Base-by-base conservation (phyloP, 2,113 vertebrate species). In the Alouatta palliata region DNA sequence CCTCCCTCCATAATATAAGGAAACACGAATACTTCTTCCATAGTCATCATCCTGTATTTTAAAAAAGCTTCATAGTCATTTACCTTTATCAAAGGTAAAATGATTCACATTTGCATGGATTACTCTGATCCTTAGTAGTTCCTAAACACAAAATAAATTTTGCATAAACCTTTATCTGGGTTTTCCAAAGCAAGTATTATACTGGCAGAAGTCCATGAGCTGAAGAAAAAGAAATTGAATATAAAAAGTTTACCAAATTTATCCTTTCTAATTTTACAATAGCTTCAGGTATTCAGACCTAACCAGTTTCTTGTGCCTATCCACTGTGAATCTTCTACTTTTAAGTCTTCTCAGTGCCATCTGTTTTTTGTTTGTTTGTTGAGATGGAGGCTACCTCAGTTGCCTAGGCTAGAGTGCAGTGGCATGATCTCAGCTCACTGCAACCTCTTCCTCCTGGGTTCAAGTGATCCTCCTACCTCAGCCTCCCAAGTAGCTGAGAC, bases 31-130 rank as follows among this genome's bases (percentile, higher is more conserved):
- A 94, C 54, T 94, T 89, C 94, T 45, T 94, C 93, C 95, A 20
- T 40, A 95, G 76, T 89, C 30, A 79, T 96, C 80, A 97, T 84
- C 54, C 73, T 96, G 37, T 86, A 81, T 89, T 30, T 89, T 13
- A 47, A 93, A 96, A 82, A 92, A 97, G 52, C 68, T 95, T 98
- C 98, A 98, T 89, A 98, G 97, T 94, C 96, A 96, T 97, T 98
- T 96, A 95, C 52, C 0, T 87, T 93, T 2, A 82, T 73, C 97
- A 94, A 13, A 94, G 73, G 61, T 83, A 58, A 75, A 70, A 27
- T 84, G 43, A 82, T 90, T 52, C 82, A 77, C 9, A 88, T 87
- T 80, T 68, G 43, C 96, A 92, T 12, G 83, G 61, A 96, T 91
- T 89, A 75, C 35, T 96, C 89, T 90, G 70, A 58, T 93, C 35